phyloP scores from a whole-genome alignment of 2,888 invertebrate genomes.

The Meghimatium bilineatum region DNA sequence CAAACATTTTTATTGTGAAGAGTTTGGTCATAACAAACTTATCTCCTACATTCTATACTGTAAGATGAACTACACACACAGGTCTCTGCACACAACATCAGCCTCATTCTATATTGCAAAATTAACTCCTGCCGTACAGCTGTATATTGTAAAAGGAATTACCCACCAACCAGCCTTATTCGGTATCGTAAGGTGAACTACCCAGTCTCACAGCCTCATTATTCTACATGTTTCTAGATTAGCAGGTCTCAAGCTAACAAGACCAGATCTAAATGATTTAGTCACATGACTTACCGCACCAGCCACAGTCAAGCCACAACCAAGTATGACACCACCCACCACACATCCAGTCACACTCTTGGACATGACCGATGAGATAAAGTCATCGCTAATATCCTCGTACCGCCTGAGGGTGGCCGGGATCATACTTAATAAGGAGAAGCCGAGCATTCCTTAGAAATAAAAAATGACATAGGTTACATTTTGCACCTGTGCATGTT shows the following conservation, averaged over 20 bases:
- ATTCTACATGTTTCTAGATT: too few species aligned
- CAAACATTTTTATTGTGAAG: too few species aligned
- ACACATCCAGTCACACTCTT: conserved; percentile 63
- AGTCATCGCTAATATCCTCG: conserved; percentile 56
- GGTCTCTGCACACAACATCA: too few species aligned
- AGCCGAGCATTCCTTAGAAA: conserved; percentile 63
- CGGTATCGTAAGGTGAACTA: too few species aligned
- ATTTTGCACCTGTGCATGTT: too few species aligned
- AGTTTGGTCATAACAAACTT: too few species aligned
- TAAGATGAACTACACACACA: too few species aligned
- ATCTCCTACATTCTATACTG: too few species aligned
- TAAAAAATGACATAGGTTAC: not conserved
- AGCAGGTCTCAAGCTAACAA: not conserved
- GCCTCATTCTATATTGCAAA: too few species aligned
- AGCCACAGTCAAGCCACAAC: conserved; percentile 69
- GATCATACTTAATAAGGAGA: conserved; percentile 63
- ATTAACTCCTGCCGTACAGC: too few species aligned
- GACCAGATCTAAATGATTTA: not conserved
- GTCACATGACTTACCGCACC: conserved; percentile 66
- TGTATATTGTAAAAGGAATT: too few species aligned
- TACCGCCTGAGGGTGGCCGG: conserved; percentile 59
- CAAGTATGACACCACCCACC: conserved; percentile 66
- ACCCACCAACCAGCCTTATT: too few species aligned
- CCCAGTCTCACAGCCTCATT: not conserved
- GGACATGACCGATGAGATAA: conserved; percentile 57